Conservation (phyloP, 2,113 vertebrate genomes). For the Poeciliopsis prolifica region DNA sequence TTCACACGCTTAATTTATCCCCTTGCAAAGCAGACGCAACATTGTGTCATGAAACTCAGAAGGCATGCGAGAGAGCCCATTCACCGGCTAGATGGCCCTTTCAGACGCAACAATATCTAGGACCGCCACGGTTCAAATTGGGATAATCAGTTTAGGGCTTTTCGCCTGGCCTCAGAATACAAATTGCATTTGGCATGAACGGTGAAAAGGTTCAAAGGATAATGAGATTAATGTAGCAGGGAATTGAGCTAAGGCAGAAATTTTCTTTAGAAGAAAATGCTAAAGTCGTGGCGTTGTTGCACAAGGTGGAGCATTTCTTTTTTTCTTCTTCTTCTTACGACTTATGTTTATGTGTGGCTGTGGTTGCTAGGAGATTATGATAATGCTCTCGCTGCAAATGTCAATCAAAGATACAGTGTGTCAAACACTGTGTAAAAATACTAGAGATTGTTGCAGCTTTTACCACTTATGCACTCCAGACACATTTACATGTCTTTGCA, state of each 20-base stretch:
- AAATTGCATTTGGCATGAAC: conserved; percentile 99
- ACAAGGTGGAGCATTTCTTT: conserved; percentile 71
- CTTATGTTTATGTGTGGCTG: conserved; percentile 45
- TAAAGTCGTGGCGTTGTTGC: conserved; percentile 79
- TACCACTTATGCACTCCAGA: conserved; percentile 23
- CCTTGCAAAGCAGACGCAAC: conserved; percentile 99
- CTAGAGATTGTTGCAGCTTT: conserved; percentile 24
- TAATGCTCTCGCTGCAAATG: conserved; percentile 46
- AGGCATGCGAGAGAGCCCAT: conserved; percentile 98
- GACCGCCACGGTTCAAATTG: conserved; percentile 98
- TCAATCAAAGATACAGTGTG: conserved; percentile 51
- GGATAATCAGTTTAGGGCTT: conserved; percentile 99
- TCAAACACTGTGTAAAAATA: conserved; percentile 41
- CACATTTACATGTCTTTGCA: conserved; percentile 41
- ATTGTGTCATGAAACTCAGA: conserved; percentile 99
- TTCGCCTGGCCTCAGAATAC: conserved; percentile 96
- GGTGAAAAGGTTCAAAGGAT: conserved; percentile 99
- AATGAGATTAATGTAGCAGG: conserved; percentile 99
- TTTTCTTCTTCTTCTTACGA: conserved; percentile 12
- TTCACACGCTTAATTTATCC: conserved; percentile 99
- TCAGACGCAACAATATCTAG: conserved; percentile 97
- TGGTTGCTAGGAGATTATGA: conserved; percentile 61
- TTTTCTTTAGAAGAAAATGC: conserved; percentile 57
- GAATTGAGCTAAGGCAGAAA: conserved; percentile 89
- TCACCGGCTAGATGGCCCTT: conserved; percentile 92